Conservation (phyloP, 2,797 vertebrate species). For the Microtus agrestis region DNA sequence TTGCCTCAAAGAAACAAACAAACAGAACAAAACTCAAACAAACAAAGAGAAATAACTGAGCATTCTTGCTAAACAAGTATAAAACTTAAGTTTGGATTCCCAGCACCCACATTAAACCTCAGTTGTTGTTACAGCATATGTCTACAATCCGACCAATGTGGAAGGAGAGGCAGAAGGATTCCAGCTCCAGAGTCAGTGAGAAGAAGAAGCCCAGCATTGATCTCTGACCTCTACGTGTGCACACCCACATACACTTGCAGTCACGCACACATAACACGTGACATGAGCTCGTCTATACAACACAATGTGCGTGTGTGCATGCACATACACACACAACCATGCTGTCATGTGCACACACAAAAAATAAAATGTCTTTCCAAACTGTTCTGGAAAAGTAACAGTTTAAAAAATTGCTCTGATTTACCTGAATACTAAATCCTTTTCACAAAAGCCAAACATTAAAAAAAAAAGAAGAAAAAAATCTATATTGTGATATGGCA, state of each 20-base stretch:
- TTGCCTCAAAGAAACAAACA: not conserved
- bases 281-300: not conserved
- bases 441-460: conserved; percentile 43
- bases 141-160: not conserved
- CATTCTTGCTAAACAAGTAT: not conserved
- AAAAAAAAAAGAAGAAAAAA: not conserved
- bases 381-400: conserved; percentile 43
- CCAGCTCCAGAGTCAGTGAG: too few species aligned
- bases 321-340: not conserved
- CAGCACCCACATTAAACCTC: not conserved
- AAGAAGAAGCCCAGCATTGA: not conserved
- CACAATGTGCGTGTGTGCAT: not conserved
- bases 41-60: not conserved
- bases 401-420: conserved; percentile 47
- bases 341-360: accelerated
- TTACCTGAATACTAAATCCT: conserved; percentile 16
- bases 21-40: not conserved
- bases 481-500: not conserved
- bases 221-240: not conserved
- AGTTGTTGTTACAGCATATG: not conserved
- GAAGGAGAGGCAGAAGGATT: not conserved
- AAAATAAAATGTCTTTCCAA: not conserved
- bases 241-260: not conserved
- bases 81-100: not conserved
- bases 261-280: not conserved